Evolutionary conservation across 1,140 invertebrate genomes (phyloP), one percentile per base, ranked within the genome.

Genomic region (Ceratitis capitata): DNA sequence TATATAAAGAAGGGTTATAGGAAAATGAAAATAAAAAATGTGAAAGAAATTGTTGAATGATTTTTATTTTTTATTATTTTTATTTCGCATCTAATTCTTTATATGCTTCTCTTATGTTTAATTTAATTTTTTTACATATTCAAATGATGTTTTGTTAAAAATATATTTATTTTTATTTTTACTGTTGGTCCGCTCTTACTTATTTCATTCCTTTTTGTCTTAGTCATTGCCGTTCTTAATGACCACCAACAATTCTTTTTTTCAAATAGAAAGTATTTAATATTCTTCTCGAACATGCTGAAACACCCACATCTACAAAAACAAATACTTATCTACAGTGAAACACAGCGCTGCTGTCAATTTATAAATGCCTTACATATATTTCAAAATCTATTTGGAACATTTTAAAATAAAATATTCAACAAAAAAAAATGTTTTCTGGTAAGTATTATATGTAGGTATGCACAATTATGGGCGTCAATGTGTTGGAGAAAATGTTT

Each of bases 401-500:
- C 16, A 16, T 51, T 19, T 53, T n/a, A n/a, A n/a, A n/a, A n/a
- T n/a, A n/a, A n/a, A n/a, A n/a, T n/a, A n/a, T n/a, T n/a, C n/a
- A n/a, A n/a, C n/a, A n/a, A n/a, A n/a, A n/a, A n/a, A n/a, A n/a
- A n/a, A n/a, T n/a, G n/a, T n/a, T n/a, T n/a, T n/a, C n/a, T n/a
- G n/a, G 49, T 53, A 51, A 19, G 49, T 2, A 53, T n/a, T 53
- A 56, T 23, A 56, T 0, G 23, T n/a, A 23, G 6, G 23, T 56
- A 23, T 56, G 49, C 9, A 19, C n/a, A 51, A 19, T 2, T 5
- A 29, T 58, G 6, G 26, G 0, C 56, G 26, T 29, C 7, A 26
- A 32, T 42, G 85, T 69, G 74, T 69, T 74, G n/a, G 47, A 78
- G 16, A 32, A 69, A 32, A 49, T 35, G 69, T 49, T 74, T 69